Evolutionary conservation across 2,113 vertebrate species (phyloP).

Genomic region (cattle (Bos taurus)): DNA sequence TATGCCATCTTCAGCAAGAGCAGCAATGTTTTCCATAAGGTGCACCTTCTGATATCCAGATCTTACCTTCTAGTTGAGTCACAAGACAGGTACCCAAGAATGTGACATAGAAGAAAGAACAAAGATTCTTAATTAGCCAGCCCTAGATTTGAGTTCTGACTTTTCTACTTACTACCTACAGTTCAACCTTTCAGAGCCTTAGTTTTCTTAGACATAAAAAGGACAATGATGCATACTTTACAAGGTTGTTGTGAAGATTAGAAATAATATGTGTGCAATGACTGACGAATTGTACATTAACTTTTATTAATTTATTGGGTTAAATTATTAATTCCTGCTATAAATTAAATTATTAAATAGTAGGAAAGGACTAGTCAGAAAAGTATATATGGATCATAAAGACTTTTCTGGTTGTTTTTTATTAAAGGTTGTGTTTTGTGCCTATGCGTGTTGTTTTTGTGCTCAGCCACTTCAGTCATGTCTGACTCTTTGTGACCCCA

Average conservation of each 20-base stretch:
- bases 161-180: not conserved
- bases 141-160: not conserved
- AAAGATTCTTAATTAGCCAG: not conserved
- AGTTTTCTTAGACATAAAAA: constrained; percentile 44
- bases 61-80: not conserved
- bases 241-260: not conserved
- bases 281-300: not conserved
- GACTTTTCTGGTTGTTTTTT: not conserved
- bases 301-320: not conserved
- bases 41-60: not conserved
- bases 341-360: constrained; percentile 18
- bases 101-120: not conserved
- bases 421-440: not conserved
- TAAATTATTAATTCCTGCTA: constrained; percentile 15
- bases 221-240: not conserved
- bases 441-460: not conserved
- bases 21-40: not conserved
- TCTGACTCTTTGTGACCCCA: not conserved
- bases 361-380: not conserved
- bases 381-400: not conserved
- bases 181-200: not conserved
- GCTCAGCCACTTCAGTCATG: not conserved
- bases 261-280: not conserved
- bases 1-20: not conserved
- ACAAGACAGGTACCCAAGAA: not conserved